Conservation (phyloP, 2,113 vertebrate species). For the Fulica atra region DNA sequence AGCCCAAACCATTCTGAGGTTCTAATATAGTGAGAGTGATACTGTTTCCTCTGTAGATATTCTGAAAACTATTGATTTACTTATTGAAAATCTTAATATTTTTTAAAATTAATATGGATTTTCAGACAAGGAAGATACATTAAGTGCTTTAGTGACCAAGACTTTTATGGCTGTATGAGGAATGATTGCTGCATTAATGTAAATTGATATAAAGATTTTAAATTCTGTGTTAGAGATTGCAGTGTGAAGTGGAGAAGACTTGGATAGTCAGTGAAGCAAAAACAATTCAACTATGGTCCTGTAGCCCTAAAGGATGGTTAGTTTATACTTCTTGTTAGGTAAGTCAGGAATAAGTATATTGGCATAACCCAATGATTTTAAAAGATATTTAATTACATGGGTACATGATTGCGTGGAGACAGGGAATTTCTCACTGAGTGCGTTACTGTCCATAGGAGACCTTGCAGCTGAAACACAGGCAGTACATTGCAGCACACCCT, state of each 20-base stretch:
- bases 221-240: neutral
- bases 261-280: neutral
- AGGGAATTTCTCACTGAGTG: neutral
- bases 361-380: neutral
- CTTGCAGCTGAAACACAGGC: neutral
- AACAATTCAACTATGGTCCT: neutral
- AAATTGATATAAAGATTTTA: neutral
- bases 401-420: neutral
- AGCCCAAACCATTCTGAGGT: no score
- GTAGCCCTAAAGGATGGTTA: neutral
- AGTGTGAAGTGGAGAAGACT: neutral
- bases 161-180: neutral
- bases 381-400: neutral
- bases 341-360: neutral
- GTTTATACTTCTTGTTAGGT: neutral
- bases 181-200: neutral
- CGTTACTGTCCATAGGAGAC: neutral
- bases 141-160: neutral
- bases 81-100: neutral
- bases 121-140: neutral
- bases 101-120: neutral
- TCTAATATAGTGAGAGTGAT: neutral
- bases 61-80: neutral
- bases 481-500: neutral
- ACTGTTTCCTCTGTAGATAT: neutral